Evolutionary conservation across 2,113 vertebrate species (phyloP).

Genomic region (Brienomyrus brachyistius): DNA sequence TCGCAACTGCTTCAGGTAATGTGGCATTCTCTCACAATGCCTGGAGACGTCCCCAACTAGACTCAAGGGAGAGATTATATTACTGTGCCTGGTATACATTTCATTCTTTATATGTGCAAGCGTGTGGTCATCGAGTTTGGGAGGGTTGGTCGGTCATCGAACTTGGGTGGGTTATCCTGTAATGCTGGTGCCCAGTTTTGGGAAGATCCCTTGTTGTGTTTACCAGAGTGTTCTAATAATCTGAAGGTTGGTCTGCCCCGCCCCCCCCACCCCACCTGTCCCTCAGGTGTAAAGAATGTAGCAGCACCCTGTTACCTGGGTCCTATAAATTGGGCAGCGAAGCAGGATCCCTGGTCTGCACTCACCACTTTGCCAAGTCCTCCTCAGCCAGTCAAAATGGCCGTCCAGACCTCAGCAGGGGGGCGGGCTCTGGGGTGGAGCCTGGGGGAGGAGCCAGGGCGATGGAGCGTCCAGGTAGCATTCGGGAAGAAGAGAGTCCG

Average conservation of each 20-base stretch:
- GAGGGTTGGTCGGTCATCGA: neutral
- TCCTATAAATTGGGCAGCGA: slow-evolving; percentile 72
- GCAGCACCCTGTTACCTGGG: slow-evolving; percentile 82
- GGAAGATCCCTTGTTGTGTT: neutral
- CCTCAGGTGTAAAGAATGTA: slow-evolving; percentile 82
- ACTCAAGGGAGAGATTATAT: neutral
- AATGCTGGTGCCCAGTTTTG: neutral
- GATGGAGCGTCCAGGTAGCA: neutral
- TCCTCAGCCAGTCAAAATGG: slow-evolving; percentile 46
- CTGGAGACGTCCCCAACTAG: neutral
- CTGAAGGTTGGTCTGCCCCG: neutral
- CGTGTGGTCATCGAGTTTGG: neutral
- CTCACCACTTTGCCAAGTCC: slow-evolving; percentile 60
- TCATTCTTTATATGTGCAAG: neutral
- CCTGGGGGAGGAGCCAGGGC: slow-evolving; percentile 29
- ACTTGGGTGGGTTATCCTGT: neutral
- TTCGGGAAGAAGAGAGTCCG: slow-evolving; percentile 28
- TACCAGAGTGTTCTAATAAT: neutral
- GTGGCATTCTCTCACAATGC: neutral
- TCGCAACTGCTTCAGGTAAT: slow-evolving; percentile 94
- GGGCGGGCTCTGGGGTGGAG: slow-evolving; percentile 24
- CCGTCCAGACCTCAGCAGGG: slow-evolving; percentile 46
- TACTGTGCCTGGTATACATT: neutral
- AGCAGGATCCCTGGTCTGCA: slow-evolving; percentile 76
- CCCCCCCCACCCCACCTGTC: slow-evolving; percentile 21